A percentile compares a stretch with the other conserved stretches of the same genome.
These are phyloP conservation scores for Eolophus roseicapilla DNA, from an alignment of 2,113 vertebrate genomes.

Conservation along the genomic window DNA sequence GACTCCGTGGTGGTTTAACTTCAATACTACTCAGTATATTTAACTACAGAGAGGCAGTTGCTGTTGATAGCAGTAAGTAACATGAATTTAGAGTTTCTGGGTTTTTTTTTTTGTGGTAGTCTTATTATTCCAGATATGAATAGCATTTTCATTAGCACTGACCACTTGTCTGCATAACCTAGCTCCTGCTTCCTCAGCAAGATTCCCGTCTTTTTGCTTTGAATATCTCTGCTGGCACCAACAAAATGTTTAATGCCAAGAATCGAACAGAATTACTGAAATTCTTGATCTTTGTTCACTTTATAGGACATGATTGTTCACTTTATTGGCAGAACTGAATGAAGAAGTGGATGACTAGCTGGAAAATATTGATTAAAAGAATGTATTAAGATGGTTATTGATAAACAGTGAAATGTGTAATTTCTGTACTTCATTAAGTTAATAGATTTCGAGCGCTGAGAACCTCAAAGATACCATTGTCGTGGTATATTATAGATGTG, in stretches of 20 bases:
- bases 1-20: not conserved
- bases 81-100: not conserved
- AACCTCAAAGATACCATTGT: not conserved
- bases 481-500: not conserved
- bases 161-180: not conserved
- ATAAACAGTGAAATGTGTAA: not conserved
- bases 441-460: not conserved
- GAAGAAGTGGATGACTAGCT: not conserved
- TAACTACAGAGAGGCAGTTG: not conserved
- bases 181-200: not conserved
- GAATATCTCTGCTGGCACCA: not conserved
- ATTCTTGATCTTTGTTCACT: constrained; percentile 32
- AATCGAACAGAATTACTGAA: not conserved
- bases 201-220: constrained; percentile 2
- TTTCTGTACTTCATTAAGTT: not conserved
- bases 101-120: not conserved
- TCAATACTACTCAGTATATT: not conserved
- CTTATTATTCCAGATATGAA: not conserved
- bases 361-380: constrained; percentile 35
- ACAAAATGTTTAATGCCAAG: not conserved
- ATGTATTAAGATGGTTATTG: not conserved
- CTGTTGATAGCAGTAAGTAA: not conserved
- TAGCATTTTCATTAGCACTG: not conserved
- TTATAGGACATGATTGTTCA: not conserved
- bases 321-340: not conserved